Conservation (phyloP, 2,113 vertebrate species). For the Eulemur rufifrons region DNA sequence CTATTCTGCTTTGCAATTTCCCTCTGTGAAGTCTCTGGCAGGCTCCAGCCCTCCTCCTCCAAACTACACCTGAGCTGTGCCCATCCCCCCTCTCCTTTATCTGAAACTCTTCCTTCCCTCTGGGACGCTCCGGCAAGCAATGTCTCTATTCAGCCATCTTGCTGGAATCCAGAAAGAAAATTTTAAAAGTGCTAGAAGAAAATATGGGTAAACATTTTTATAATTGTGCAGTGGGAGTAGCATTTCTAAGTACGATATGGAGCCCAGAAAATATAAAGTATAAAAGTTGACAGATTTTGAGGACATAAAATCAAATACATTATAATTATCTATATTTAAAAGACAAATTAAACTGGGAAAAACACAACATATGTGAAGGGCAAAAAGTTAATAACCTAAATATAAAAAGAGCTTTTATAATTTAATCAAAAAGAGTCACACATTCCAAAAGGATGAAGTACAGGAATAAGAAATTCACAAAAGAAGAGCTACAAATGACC, state of each 20-base stretch:
- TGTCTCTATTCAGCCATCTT: too few species aligned
- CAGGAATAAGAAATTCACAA: not conserved
- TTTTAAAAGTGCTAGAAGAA: constrained; percentile 31
- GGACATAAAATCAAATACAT: not conserved
- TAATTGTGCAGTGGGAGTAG: not conserved
- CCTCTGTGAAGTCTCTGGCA: too few species aligned
- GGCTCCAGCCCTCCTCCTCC: too few species aligned
- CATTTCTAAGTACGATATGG: not conserved
- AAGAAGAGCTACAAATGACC: not conserved
- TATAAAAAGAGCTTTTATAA: not conserved
- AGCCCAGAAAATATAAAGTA: not conserved
- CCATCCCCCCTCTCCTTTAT: too few species aligned
- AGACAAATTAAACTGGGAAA: not conserved
- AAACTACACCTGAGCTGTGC: too few species aligned
- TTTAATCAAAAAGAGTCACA: not conserved
- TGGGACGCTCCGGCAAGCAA: too few species aligned
- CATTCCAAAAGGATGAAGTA: not conserved
- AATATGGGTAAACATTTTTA: constrained; percentile 1
- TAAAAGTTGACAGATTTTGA: not conserved
- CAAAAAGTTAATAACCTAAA: not conserved
- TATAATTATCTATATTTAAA: not conserved
- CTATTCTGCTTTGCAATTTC: too few species aligned
- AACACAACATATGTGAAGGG: not conserved
- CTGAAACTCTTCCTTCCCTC: too few species aligned
- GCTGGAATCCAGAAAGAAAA: not conserved